Base-by-base conservation (phyloP, 2,888 invertebrate genomes). In the Platycheirus rosarum region DNA sequence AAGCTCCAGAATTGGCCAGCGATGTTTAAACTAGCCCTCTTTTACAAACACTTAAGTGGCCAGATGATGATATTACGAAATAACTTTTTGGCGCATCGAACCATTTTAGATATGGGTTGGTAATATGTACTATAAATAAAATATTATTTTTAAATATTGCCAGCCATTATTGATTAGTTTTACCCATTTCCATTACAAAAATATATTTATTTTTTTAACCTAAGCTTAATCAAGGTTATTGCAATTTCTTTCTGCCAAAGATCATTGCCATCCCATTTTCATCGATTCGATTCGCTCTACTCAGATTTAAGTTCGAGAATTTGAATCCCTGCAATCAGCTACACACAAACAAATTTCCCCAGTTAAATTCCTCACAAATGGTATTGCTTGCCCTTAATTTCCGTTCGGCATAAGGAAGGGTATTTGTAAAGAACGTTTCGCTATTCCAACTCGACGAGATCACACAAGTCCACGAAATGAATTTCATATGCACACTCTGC, bases 201-300 rank as follows among this genome's bases (percentile, higher is more conserved):
- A n/a, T n/a, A n/a, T n/a, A n/a, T n/a, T n/a, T n/a, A n/a, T n/a
- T n/a, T n/a, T n/a, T n/a, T n/a, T n/a, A n/a, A 23, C 23, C 23
- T 23, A 4, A 2, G 6, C 6, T 23, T 23, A 23, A 2, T 6
- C 6, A 23, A 6, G 6, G 6, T 23, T 23, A 20, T 20, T 37
- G 18, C 42, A 18, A 63, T 32, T 16, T 20, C 18, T 5, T 8
- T 1, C 29, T 53, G 70, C 29, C 62, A 82, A 62, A 76, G 71
- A 82, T 71, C 82, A 82, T 42, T 18, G 9, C 62, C 44, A 63
- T 76, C 62, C 82, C 76, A 82, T 82, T 76, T 71, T 55, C 11
- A 14, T 0, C 68, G 9, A 76, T 82, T 82, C 71, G 76, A 55
- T 16, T 68, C 65, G 53, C 65, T 11, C 53, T 46, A 65, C 70